Base-by-base conservation (phyloP, 64 coral and sea anemone species). In the Platygyra sinensis region DNA sequence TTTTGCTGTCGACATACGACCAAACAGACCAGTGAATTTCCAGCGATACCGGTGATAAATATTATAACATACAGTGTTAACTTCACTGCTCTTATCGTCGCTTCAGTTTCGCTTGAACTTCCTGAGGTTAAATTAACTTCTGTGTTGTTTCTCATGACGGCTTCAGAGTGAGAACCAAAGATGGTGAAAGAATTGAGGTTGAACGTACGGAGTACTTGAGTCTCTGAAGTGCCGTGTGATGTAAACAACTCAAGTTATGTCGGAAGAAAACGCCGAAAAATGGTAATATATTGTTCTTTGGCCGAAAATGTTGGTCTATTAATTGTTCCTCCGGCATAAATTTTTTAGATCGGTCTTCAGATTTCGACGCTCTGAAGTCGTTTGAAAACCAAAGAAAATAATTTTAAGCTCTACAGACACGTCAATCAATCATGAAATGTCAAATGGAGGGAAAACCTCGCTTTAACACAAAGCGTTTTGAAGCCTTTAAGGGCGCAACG, bases 1-100 rank as follows among this genome's bases (percentile, higher is more conserved):
- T 74, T 86, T 62, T 94, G 95, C 29, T 97, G 95, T 52, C 88
- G 78, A 57, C 91, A 94, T 13, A 97, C 95, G 10, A 97, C 95
- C 33, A 97, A 52, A 74, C 95, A 97, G 11, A 97, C 95, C 9
- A 97, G 49, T 1, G 78, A 82, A 83, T 97, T 97, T 17, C 95
- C 95, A 65, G 87, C 73, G 10, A 97, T 62, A 33, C 95, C 93
- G 3, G 75, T 79, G 16, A 81, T 78, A 42, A 97, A 86, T 11
- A 97, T 86, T 7, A 74, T 31, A 22, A 60, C 82, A 46, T 97
- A 97, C 1, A 97, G 52, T 75, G 87, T 88, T 30, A 97, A 75
- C 72, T 96, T 96, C 2, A 85, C 38, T 17, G 81, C 36, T 71
- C 81, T 85, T 50, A 85, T 25, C 61, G 62, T 28, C 61, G 32